Conservation (phyloP, 2,113 vertebrate genomes). For the Thalassarche chlororhynchos region DNA sequence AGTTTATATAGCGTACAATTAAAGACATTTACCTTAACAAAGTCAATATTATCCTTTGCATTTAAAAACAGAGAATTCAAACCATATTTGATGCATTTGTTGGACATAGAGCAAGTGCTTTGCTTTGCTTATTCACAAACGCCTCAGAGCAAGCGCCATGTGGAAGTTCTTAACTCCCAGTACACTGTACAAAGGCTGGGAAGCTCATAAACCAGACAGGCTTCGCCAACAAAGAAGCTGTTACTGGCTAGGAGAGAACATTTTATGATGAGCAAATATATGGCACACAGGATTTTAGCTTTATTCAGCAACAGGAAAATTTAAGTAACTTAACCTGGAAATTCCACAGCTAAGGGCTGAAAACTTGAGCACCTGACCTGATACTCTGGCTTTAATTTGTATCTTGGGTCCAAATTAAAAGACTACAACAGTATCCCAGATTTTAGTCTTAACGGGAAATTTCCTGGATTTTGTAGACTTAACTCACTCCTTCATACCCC, state of each 20-base stretch:
- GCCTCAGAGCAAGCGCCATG: slow-evolving; percentile 38
- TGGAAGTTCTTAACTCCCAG: slow-evolving; percentile 63
- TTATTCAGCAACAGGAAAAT: slow-evolving; percentile 45
- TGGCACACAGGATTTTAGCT: slow-evolving; percentile 30
- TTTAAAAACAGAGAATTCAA: slow-evolving; percentile 48
- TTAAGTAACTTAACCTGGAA: slow-evolving; percentile 47
- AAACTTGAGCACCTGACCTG: slow-evolving; percentile 19
- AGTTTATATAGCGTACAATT: neutral
- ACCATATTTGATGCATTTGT: slow-evolving; percentile 35
- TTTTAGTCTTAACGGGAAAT: slow-evolving; percentile 23
- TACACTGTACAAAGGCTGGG: slow-evolving; percentile 37
- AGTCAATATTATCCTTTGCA: slow-evolving; percentile 62
- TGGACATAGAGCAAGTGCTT: neutral
- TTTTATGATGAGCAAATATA: slow-evolving; percentile 65
- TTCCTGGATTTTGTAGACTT: slow-evolving; percentile 35
- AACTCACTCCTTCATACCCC: neutral
- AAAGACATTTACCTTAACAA: slow-evolving; percentile 67
- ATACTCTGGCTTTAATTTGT: neutral
- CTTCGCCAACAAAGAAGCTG: slow-evolving; percentile 57
- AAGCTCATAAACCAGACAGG: slow-evolving; percentile 46
- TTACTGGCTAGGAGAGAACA: slow-evolving; percentile 47
- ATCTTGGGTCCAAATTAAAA: neutral
- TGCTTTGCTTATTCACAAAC: slow-evolving; percentile 41
- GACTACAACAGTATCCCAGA: neutral
- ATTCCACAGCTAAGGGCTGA: slow-evolving; percentile 1